Base-by-base conservation (phyloP, 2,888 invertebrate species). In the Scotopteryx bipunctaria region DNA sequence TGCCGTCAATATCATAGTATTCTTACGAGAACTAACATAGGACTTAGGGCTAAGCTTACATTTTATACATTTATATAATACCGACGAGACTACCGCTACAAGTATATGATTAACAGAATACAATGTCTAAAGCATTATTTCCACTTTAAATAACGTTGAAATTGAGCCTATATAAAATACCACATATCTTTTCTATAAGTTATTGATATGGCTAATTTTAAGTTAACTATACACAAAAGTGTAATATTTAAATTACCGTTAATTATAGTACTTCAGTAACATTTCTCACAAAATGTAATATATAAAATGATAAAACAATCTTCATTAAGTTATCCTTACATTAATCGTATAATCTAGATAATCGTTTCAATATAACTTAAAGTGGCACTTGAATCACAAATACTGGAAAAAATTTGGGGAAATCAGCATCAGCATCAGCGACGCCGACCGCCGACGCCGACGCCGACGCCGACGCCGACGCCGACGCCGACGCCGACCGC, bases 321-420 rank as follows among this genome's bases (percentile, higher is more conserved):
- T 90, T 90, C 83, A 89, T 90, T 91, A 91, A 86, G 89, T 89
- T 91, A 90, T 89, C 88, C 91, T 91, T 91, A 91, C 78, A 82
- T 86, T 91, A 90, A 82, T 90, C 89, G 89, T 90, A 90, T 90
- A 90, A 88, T 91, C 91, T 91, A 91, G 87, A 91, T 91, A 91
- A 91, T 91, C 91, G 89, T 91, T 86, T 91, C 86, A 91, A 86
- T 87, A 86, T 93, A 93, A 93, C 93, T 93, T 93, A 93, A 93
- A 93, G 93, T 94, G 93, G 93, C 93, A 94, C 93, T 93, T 93
- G 92, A 92, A 93, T 94, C 93, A 93, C 93, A 93, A 93, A 93
- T 93, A 93, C 93, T 93, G 93, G 92, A 91, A 92, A 93, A 91
- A 89, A 92, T 92, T 93, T 91, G 88, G 91, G 91, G 89, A 92